phyloP scores from a whole-genome alignment of 2,113 vertebrate genomes.

The Muntiacus muntjak region DNA sequence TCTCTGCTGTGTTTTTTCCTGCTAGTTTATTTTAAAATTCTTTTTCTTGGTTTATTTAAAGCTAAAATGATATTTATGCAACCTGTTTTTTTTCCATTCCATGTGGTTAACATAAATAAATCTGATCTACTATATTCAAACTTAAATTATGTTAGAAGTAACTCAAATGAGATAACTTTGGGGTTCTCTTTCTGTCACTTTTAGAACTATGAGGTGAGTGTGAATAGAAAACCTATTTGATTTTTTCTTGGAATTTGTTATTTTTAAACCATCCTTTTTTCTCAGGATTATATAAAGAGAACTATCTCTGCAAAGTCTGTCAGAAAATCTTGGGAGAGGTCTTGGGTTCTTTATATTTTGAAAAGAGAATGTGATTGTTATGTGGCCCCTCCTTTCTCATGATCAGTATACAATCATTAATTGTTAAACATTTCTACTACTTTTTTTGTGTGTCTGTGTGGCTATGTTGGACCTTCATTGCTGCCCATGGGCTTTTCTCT shows the following conservation, averaged over 20 bases:
- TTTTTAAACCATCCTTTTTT: not conserved
- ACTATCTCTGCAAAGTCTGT: not conserved
- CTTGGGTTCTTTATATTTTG: not conserved
- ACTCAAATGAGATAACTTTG: not conserved
- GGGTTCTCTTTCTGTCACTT: not conserved
- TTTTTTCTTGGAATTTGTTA: not conserved
- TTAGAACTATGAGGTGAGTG: not conserved
- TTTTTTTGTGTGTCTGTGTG: not conserved
- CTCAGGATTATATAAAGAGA: not conserved
- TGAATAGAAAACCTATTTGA: not conserved
- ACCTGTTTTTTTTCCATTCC: not conserved
- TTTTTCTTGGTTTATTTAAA: constrained; percentile 21
- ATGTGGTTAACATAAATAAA: not conserved
- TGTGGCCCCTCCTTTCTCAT: not conserved
- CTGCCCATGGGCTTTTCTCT: not conserved
- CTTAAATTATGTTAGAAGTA: constrained; percentile 13
- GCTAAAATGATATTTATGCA: not conserved
- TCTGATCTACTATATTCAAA: not conserved
- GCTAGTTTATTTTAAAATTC: not conserved
- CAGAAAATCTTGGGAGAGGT: not conserved
- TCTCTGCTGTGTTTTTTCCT: not conserved
- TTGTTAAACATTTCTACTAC: not conserved
- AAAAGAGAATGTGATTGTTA: not conserved
- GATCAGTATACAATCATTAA: not conserved
- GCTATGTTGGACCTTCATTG: not conserved